Conservation (phyloP, 1,140 invertebrate genomes). For the Drosophila nikananu region DNA sequence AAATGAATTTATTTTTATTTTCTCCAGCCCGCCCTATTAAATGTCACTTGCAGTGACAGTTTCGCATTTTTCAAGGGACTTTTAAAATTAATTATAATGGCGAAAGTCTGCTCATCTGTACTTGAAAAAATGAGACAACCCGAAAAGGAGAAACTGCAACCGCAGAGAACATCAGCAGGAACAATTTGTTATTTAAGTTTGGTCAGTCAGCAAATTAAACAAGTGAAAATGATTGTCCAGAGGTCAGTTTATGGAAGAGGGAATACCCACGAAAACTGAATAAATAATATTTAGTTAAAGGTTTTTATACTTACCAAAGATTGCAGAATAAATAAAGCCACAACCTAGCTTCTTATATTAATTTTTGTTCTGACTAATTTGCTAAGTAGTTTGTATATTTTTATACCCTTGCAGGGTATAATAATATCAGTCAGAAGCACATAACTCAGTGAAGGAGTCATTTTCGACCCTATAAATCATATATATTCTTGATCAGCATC, state of each 20-base stretch:
- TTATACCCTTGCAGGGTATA: too few species aligned
- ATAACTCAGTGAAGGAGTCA: too few species aligned
- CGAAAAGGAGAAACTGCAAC: slow-evolving; percentile 21
- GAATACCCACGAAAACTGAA: neutral
- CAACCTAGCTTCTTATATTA: too few species aligned
- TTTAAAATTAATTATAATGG: slow-evolving; percentile 63
- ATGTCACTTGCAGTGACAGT: slow-evolving; percentile 38
- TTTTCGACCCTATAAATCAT: too few species aligned
- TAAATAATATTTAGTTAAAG: neutral
- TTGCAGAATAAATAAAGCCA: too few species aligned
- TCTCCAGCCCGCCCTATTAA: neutral
- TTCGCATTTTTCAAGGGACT: slow-evolving; percentile 21
- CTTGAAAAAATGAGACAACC: slow-evolving; percentile 1
- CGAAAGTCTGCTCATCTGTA: slow-evolving; percentile 1
- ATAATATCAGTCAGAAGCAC: too few species aligned
- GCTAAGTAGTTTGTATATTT: neutral
- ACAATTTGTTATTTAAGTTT: slow-evolving; percentile 17
- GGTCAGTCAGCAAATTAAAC: slow-evolving; percentile 31
- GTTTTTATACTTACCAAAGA: neutral
- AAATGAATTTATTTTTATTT: slow-evolving; percentile 11
- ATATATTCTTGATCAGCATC: too few species aligned
- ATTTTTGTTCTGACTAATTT: too few species aligned
- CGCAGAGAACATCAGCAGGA: neutral
- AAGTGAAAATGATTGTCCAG: neutral
- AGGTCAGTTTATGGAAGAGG: neutral